These are phyloP conservation scores for Peromyscus leucopus DNA, from an alignment of 2,113 vertebrate species.

Conservation along the genomic window DNA sequence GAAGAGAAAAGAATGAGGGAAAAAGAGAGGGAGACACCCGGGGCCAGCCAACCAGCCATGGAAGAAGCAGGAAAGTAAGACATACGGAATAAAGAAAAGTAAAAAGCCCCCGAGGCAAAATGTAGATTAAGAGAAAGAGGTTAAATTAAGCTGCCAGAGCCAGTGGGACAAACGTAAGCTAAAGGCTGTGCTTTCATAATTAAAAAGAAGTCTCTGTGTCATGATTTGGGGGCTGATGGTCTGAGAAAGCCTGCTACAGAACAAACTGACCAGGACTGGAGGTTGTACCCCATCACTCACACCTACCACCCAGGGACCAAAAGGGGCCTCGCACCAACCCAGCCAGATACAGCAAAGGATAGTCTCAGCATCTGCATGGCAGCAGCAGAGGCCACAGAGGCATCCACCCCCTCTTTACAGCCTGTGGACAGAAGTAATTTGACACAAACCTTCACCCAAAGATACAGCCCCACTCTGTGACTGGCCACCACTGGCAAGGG, in stretches of 20 bases:
- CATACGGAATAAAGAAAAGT: neutral
- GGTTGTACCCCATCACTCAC: accelerated
- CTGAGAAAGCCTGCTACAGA: neutral
- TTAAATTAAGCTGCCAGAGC: neutral
- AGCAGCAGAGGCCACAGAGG: neutral
- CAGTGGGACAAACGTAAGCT: neutral
- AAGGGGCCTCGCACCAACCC: neutral
- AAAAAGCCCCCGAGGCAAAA: neutral
- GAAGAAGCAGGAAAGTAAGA: neutral
- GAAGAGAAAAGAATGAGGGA: neutral
- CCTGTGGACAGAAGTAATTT: neutral
- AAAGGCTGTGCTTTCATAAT: neutral
- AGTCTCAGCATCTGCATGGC: accelerated
- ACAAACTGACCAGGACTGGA: neutral
- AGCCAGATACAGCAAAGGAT: neutral
- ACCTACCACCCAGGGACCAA: neutral
- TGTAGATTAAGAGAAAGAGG: neutral
- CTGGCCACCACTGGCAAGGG: neutral
- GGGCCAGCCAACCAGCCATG: neutral
- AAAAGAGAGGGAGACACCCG: neutral
- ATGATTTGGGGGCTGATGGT: neutral
- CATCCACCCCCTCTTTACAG: neutral
- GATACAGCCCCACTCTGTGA: neutral
- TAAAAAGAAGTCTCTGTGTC: neutral
- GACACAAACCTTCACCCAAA: neutral